These are phyloP conservation scores for Xestoiulus laeticollis DNA, from an alignment of 2,888 invertebrate species.

Conservation along the genomic window DNA sequence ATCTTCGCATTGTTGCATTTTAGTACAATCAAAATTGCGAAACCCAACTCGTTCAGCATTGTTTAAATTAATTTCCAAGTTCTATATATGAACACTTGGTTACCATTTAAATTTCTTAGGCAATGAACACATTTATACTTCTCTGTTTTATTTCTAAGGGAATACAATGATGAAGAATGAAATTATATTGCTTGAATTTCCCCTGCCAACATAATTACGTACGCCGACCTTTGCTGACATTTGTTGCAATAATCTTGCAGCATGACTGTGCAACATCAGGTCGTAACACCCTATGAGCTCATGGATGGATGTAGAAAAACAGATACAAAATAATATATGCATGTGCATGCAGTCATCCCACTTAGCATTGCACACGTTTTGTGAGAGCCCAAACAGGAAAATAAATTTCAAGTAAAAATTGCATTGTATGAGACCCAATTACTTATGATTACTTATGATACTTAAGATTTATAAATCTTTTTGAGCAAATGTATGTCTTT, in stretches of 20 bases:
- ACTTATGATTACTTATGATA: no score
- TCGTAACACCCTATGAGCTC: neutral
- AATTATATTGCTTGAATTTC: neutral
- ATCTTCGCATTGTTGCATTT: no score
- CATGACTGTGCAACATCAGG: slow-evolving; percentile 16
- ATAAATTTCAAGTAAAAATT: no score
- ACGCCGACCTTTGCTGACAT: neutral
- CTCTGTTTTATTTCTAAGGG: neutral
- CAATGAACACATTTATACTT: neutral
- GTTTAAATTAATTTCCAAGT: no score
- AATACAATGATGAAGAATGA: neutral
- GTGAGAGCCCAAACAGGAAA: neutral
- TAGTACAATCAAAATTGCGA: no score
- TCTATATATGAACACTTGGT: no score
- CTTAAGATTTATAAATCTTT: no score
- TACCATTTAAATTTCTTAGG: no score
- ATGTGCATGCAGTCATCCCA: neutral
- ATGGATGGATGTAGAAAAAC: neutral
- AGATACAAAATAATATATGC: neutral
- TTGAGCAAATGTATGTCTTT: no score
- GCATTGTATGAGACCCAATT: no score
- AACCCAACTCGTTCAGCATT: no score
- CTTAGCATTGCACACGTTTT: neutral
- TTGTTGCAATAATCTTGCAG: neutral
- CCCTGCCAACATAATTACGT: neutral